Percentiles rank a stretch among this genome's conserved stretches.
Conservation (phyloP, 2,888 invertebrate species). For the Caenorhabditis auriculariae region DNA sequence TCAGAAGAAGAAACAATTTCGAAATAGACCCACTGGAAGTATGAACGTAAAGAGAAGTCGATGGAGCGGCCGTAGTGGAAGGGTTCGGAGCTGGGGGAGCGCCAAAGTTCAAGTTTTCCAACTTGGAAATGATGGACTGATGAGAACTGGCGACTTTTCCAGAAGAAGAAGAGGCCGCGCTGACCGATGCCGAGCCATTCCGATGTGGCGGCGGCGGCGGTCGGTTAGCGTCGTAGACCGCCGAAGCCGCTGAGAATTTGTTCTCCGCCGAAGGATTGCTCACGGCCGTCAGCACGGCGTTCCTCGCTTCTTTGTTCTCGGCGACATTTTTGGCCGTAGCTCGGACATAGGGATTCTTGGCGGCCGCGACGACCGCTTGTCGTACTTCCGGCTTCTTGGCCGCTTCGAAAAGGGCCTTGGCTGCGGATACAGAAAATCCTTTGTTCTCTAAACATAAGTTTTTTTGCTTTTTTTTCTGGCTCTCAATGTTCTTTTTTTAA, state of each 20-base stretch:
- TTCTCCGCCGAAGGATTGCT: slow-evolving; percentile 22
- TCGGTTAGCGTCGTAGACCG: slow-evolving; percentile 20
- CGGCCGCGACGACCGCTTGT: slow-evolving; percentile 33
- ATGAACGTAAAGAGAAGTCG: no score
- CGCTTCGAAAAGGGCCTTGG: slow-evolving; percentile 43
- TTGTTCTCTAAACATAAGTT: no score
- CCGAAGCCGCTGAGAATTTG: slow-evolving; percentile 21
- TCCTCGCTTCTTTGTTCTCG: slow-evolving; percentile 28
- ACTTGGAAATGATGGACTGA: slow-evolving; percentile 15
- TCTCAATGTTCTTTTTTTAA: no score
- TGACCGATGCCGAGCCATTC: neutral
- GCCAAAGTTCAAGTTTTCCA: slow-evolving; percentile 26
- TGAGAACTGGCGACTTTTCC: slow-evolving; percentile 16
- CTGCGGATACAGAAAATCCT: slow-evolving; percentile 45
- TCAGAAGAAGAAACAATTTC: no score
- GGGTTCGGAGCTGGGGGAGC: slow-evolving; percentile 3
- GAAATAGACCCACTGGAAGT: no score
- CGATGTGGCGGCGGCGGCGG: slow-evolving; percentile 19
- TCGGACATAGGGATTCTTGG: slow-evolving; percentile 44
- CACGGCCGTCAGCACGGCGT: slow-evolving; percentile 25
- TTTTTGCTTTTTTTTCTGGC: no score
- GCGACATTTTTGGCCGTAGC: slow-evolving; percentile 42
- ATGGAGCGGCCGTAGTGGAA: slow-evolving; percentile 1
- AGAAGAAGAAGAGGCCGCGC: neutral
- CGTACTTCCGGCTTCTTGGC: slow-evolving; percentile 45